Evolutionary conservation across 2,888 invertebrate genomes (phyloP).

Genomic region (Apoda limacodes): DNA sequence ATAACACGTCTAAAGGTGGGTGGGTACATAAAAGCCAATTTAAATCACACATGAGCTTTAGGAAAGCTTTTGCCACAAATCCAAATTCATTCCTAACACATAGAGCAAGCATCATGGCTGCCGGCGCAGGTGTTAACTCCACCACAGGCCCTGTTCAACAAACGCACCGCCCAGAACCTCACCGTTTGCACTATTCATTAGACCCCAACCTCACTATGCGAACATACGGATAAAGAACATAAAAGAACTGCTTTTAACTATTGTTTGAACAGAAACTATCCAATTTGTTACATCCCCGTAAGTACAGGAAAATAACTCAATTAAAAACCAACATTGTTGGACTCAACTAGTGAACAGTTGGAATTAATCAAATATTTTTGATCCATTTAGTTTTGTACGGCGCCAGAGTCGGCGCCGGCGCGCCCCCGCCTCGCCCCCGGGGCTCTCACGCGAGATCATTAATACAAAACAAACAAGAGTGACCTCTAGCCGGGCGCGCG

Average conservation of each 20-base stretch:
- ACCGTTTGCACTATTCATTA: constrained; percentile 48
- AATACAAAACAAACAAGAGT: constrained; percentile 68
- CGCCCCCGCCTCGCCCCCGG: constrained; percentile 41
- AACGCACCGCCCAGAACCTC: constrained; percentile 59
- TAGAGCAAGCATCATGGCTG: constrained; percentile 44
- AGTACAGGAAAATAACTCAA: constrained; percentile 46
- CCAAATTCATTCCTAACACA: constrained; percentile 30
- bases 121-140: constrained; percentile 57
- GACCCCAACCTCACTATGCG: constrained; percentile 29
- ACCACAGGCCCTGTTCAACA: constrained; percentile 38
- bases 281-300: constrained; percentile 30
- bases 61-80: constrained; percentile 32
- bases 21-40: too few species aligned
- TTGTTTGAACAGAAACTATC: constrained; percentile 35
- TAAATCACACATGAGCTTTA: constrained; percentile 33
- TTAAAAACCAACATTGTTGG: constrained; percentile 37
- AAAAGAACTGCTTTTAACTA: constrained; percentile 31
- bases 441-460: constrained; percentile 58
- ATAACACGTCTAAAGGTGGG: too few species aligned
- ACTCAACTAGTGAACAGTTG: constrained; percentile 44
- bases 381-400: constrained; percentile 52
- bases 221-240: constrained; percentile 35
- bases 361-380: constrained; percentile 63
- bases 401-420: constrained; percentile 61
- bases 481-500: constrained; percentile 60